A percentile compares a stretch with the other conserved stretches of the same genome.
Evolutionary conservation across 2,888 invertebrate species (phyloP).

Genomic region (Listrodromus nycthemerus): DNA sequence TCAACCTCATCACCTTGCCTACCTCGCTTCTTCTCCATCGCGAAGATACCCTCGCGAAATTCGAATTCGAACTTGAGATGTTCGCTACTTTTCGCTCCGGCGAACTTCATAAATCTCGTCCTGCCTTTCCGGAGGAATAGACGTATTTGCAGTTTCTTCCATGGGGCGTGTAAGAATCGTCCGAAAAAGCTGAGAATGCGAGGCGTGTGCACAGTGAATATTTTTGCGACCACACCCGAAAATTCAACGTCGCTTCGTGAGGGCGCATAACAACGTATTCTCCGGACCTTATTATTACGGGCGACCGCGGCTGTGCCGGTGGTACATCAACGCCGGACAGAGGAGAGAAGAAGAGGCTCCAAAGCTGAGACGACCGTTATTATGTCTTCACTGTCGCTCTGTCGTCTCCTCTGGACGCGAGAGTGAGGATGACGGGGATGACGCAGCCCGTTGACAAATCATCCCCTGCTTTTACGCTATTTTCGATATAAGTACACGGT

Average conservation of each 20-base stretch:
- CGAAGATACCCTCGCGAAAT: constrained; percentile 5
- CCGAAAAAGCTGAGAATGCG: neutral
- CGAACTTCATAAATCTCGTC: constrained; percentile 16
- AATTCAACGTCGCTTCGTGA: constrained; percentile 71
- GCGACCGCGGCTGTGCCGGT: constrained; percentile 75
- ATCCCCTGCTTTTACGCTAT: constrained; percentile 32
- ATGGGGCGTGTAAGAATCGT: neutral
- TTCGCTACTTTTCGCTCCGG: constrained; percentile 49
- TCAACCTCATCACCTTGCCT: constrained; percentile 62
- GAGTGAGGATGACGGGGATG: constrained; percentile 67
- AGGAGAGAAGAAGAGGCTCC: constrained; percentile 47
- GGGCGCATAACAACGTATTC: constrained; percentile 80
- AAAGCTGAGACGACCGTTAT: constrained; percentile 71
- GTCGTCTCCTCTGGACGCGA: constrained; percentile 48
- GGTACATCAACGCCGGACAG: constrained; percentile 51
- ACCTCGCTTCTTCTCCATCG: constrained; percentile 44
- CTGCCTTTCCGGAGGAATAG: neutral
- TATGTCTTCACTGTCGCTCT: constrained; percentile 72
- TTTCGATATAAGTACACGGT: neutral
- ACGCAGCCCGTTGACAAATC: constrained; percentile 63
- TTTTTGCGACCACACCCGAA: constrained; percentile 66
- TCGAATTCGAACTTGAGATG: constrained; percentile 36
- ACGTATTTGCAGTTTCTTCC: constrained; percentile 1
- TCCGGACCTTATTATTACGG: constrained; percentile 78
- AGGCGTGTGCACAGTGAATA: constrained; percentile 15